A percentile compares a stretch with the other conserved stretches of the same genome.
phyloP scores from a whole-genome alignment of 2,113 vertebrate species.

The Aldabrachelys gigantea region DNA sequence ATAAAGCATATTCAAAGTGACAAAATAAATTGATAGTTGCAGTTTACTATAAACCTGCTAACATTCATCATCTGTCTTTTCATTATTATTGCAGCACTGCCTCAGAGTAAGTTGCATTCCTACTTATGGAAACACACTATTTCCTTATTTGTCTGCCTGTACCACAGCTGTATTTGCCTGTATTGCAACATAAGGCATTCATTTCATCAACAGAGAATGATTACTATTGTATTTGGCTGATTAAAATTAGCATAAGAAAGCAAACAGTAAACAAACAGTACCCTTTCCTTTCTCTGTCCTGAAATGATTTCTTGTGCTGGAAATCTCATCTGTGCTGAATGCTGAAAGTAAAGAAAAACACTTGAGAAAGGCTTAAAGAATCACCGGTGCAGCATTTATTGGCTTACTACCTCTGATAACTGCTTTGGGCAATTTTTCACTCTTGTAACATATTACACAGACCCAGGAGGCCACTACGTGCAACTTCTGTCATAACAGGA shows the following conservation, averaged over 20 bases:
- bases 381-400: neutral
- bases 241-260: neutral
- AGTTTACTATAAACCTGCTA: neutral
- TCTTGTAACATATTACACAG: neutral
- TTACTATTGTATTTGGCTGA: neutral
- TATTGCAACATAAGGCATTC: neutral
- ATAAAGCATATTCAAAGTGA: fast-evolving
- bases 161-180: neutral
- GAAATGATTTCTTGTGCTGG: neutral
- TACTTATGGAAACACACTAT: neutral
- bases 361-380: neutral
- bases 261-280: neutral
- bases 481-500: neutral
- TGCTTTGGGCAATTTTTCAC: neutral
- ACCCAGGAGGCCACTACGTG: neutral
- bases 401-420: neutral
- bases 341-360: neutral
- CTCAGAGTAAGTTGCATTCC: neutral
- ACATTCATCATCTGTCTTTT: neutral
- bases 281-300: conserved; percentile 17
- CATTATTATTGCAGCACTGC: neutral
- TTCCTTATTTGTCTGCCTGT: conserved; percentile 14
- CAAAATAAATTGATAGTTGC: neutral
- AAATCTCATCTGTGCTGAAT: neutral
- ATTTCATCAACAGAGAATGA: neutral